Evolutionary conservation across 2,888 invertebrate genomes (phyloP).

Genomic region (Aspidapion aeneum): DNA sequence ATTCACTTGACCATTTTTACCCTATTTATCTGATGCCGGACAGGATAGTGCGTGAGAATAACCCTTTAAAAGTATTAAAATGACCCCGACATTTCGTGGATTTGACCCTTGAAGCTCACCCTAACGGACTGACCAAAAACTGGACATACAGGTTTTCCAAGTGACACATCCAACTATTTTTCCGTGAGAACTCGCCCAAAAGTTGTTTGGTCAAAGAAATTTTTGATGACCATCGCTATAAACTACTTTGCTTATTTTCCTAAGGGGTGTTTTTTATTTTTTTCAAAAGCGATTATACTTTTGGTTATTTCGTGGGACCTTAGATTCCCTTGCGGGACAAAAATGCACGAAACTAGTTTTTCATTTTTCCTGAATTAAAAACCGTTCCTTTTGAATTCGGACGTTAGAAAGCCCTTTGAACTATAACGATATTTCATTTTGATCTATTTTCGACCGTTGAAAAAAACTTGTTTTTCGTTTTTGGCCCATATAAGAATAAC

Average conservation of each 20-base stretch:
- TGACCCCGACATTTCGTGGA: conserved; percentile 33
- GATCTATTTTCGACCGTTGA: neutral
- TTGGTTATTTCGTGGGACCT: conserved; percentile 19
- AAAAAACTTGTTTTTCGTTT: neutral
- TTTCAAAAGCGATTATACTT: neutral
- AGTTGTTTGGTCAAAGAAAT: conserved; percentile 32
- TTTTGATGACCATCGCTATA: conserved; percentile 20
- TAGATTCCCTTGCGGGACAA: conserved; percentile 14
- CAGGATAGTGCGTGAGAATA: conserved; percentile 42
- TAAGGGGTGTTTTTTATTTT: conserved; percentile 6
- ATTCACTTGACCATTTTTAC: conserved; percentile 44
- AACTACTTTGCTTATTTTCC: neutral
- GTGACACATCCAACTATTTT: conserved; percentile 36
- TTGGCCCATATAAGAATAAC: neutral
- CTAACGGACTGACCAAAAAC: conserved; percentile 46
- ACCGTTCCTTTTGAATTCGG: neutral
- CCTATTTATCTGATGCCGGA: conserved; percentile 38
- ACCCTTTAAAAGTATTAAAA: conserved; percentile 32
- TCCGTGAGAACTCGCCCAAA: conserved; percentile 34
- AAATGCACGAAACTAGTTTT: conserved; percentile 8
- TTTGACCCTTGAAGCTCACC: conserved; percentile 39
- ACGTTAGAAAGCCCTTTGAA: neutral
- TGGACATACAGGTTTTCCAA: conserved; percentile 44
- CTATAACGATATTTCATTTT: neutral
- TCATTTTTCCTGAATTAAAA: neutral